Percentiles rank a stretch among this genome's conserved stretches.
These are phyloP conservation scores for Charadrius vociferus DNA, from an alignment of 2,113 vertebrate species.

Conservation along the genomic window DNA sequence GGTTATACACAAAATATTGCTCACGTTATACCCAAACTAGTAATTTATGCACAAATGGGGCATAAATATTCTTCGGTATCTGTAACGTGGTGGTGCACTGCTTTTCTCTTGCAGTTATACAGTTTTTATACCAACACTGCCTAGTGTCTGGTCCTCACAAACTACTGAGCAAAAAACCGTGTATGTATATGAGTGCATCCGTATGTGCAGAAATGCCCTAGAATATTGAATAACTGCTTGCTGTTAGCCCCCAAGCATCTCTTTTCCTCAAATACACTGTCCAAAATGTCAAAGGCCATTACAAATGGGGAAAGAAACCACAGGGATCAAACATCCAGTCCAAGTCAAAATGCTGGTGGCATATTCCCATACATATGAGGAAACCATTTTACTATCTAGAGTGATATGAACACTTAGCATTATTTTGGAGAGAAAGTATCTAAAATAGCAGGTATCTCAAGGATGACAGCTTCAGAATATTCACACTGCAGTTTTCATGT, in stretches of 20 bases:
- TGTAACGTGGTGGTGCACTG: not conserved
- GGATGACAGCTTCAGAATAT: not conserved
- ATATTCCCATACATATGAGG: not conserved
- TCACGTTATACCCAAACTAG: not conserved
- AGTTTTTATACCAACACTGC: not conserved
- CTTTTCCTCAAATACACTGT: not conserved
- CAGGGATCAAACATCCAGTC: not conserved
- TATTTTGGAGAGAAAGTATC: not conserved
- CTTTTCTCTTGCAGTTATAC: not conserved
- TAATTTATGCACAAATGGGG: not conserved
- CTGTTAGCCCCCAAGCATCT: not conserved
- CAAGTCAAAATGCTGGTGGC: not conserved
- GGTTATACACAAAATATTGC: not conserved
- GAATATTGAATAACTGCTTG: not conserved
- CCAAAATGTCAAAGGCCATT: not conserved
- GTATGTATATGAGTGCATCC: not conserved
- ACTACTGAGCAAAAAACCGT: not conserved
- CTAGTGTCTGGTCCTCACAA: not conserved
- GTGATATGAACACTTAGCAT: not conserved
- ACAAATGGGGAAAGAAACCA: not conserved
- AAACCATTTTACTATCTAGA: not conserved
- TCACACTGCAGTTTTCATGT: not conserved
- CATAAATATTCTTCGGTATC: not conserved
- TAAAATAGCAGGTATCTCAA: not conserved
- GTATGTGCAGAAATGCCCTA: not conserved